A percentile compares a stretch with the other conserved stretches of the same genome.
These are phyloP conservation scores for Eidolon helvum DNA, from an alignment of 2,113 vertebrate species.

Conservation along the genomic window DNA sequence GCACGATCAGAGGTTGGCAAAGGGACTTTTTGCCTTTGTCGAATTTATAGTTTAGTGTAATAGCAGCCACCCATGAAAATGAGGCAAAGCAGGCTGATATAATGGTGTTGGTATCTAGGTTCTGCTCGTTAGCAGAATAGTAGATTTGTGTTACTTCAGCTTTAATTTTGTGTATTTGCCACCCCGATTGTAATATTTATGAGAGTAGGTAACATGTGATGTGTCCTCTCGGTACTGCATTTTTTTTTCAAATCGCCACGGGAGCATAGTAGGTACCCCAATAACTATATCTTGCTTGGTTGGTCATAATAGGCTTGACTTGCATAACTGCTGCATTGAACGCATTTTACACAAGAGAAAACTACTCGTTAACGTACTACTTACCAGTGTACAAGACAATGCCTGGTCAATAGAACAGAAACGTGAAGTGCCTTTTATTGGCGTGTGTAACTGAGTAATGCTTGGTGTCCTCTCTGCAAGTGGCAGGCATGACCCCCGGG, in stretches of 20 bases:
- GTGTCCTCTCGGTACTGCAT: neutral
- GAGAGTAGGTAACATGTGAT: neutral
- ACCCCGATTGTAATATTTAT: neutral
- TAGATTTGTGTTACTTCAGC: neutral
- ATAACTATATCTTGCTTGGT: neutral
- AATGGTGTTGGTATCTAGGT: neutral
- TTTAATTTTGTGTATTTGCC: neutral
- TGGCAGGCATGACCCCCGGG: accelerated
- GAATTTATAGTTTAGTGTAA: neutral
- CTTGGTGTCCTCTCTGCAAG: neutral
- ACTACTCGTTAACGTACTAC: neutral
- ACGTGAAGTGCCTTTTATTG: neutral
- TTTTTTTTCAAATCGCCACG: neutral
- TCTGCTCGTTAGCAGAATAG: neutral
- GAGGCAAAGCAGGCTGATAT: neutral
- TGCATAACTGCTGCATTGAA: neutral
- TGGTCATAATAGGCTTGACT: neutral
- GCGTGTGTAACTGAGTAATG: neutral
- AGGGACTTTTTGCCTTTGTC: neutral
- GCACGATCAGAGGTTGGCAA: neutral
- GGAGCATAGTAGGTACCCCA: neutral
- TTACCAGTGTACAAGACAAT: neutral
- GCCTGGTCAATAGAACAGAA: neutral
- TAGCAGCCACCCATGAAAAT: neutral
- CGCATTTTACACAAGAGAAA: neutral